Percentiles rank a stretch among this genome's conserved stretches.
phyloP scores from a whole-genome alignment of 2,888 invertebrate species.

The Theodoxus fluviatilis region DNA sequence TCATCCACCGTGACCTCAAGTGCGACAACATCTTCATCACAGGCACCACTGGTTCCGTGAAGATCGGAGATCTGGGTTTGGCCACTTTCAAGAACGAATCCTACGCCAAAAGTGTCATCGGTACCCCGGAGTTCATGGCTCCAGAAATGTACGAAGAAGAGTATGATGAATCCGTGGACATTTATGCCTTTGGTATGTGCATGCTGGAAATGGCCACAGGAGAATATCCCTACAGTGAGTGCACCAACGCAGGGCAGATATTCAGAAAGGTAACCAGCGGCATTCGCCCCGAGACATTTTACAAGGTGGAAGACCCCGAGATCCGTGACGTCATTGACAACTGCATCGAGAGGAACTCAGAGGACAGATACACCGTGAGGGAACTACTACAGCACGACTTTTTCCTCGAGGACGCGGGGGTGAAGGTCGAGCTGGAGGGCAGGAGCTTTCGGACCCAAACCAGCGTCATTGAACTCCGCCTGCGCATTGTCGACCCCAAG shows the following conservation, averaged over 20 bases:
- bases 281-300: slow-evolving; percentile 92
- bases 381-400: slow-evolving; percentile 94
- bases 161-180: slow-evolving; percentile 98
- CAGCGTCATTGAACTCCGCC: slow-evolving; percentile 75
- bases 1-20: slow-evolving; percentile 97
- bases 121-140: slow-evolving; percentile 95
- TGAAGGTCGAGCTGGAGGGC: slow-evolving; percentile 78
- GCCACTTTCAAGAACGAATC: slow-evolving; percentile 98
- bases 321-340: slow-evolving; percentile 95
- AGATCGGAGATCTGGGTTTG: slow-evolving; percentile 97
- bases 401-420: slow-evolving; percentile 91
- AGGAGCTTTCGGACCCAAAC: slow-evolving; percentile 69
- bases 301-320: slow-evolving; percentile 91
- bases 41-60: slow-evolving; percentile 97
- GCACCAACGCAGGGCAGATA: slow-evolving; percentile 97
- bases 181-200: slow-evolving; percentile 99
- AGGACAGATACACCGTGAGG: slow-evolving; percentile 89
- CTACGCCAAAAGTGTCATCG: slow-evolving; percentile 97
- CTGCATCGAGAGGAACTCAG: slow-evolving; percentile 87
- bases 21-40: slow-evolving; percentile 99
- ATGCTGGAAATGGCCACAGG: slow-evolving; percentile 99
- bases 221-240: slow-evolving; percentile 99
- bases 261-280: slow-evolving; percentile 98
- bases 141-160: slow-evolving; percentile 99
- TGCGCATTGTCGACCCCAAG: slow-evolving; percentile 94